A percentile compares a stretch with the other conserved stretches of the same genome.
Evolutionary conservation across 2,113 vertebrate species (phyloP).

Genomic region (Urocolius indicus): DNA sequence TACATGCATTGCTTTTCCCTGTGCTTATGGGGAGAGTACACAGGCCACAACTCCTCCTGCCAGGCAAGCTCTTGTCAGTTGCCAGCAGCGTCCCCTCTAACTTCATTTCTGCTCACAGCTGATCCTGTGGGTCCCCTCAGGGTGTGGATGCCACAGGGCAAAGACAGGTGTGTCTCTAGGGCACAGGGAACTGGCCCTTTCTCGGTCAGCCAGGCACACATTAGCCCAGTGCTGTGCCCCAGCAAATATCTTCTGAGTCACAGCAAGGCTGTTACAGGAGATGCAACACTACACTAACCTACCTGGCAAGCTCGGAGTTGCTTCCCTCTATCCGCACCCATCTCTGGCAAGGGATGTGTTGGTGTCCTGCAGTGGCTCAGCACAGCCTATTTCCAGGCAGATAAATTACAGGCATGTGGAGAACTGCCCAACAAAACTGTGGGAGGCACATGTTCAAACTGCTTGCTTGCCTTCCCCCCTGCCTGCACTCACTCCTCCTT

Average conservation of each 20-base stretch:
- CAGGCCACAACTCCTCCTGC: not conserved
- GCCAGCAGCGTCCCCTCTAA: not conserved
- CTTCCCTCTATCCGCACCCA: slow-evolving; percentile 33
- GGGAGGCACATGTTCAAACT: not conserved
- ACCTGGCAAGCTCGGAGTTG: slow-evolving; percentile 12
- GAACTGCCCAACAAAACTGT: slow-evolving; percentile 13
- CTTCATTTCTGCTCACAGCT: not conserved
- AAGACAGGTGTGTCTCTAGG: not conserved
- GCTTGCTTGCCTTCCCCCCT: not conserved
- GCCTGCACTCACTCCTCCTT: no score
- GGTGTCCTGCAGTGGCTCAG: slow-evolving; percentile 25
- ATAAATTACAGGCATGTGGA: slow-evolving; percentile 45
- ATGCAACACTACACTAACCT: not conserved
- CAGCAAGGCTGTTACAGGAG: not conserved
- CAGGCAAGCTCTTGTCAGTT: not conserved
- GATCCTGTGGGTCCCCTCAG: not conserved
- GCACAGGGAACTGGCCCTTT: not conserved
- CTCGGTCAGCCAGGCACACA: not conserved
- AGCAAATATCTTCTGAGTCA: slow-evolving; percentile 25
- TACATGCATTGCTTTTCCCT: not conserved
- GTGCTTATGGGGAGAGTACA: not conserved
- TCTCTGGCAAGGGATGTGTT: slow-evolving; percentile 24
- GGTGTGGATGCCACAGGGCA: not conserved
- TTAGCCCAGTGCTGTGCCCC: not conserved
- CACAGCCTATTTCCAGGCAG: slow-evolving; percentile 23